Evolutionary conservation across 2,113 vertebrate species (phyloP).

Genomic region (Menidia beryllina): DNA sequence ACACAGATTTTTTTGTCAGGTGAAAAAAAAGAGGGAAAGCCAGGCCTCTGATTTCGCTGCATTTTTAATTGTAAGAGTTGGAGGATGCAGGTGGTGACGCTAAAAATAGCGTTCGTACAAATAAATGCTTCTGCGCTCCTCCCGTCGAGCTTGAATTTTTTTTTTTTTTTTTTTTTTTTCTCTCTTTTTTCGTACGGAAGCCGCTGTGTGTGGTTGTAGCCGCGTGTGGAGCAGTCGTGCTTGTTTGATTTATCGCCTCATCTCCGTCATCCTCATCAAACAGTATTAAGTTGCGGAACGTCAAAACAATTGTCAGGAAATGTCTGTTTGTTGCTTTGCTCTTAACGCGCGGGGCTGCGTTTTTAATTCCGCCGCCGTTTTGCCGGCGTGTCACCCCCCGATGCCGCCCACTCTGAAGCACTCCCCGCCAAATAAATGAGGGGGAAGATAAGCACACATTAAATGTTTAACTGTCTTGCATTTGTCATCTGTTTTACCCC

Average conservation of each 20-base stretch:
- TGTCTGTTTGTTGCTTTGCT: constrained; percentile 62
- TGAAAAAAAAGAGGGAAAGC: constrained; percentile 64
- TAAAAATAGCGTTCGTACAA: constrained; percentile 48
- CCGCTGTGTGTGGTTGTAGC: constrained; percentile 37
- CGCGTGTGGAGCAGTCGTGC: constrained; percentile 50
- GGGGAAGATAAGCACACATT: constrained; percentile 80
- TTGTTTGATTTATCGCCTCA: constrained; percentile 63
- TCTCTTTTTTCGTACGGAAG: constrained; percentile 27
- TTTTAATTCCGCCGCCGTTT: constrained; percentile 58
- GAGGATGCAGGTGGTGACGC: constrained; percentile 39
- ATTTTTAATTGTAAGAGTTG: constrained; percentile 60
- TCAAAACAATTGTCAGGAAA: constrained; percentile 78
- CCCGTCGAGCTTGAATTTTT: constrained; percentile 23
- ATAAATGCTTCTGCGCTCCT: constrained; percentile 54
- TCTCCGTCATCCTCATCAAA: constrained; percentile 65
- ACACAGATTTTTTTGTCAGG: constrained; percentile 60
- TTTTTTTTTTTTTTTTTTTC: constrained; percentile 5
- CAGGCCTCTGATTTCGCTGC: constrained; percentile 44
- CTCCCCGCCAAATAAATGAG: constrained; percentile 80
- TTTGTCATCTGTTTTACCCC: constrained; percentile 84
- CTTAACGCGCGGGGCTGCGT: constrained; percentile 54
- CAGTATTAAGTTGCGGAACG: constrained; percentile 68
- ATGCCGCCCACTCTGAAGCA: constrained; percentile 76
- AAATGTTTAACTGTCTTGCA: constrained; percentile 84
- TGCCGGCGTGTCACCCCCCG: constrained; percentile 67